Evolutionary conservation across 2,113 vertebrate species (phyloP).

Genomic region (Lagopus muta): DNA sequence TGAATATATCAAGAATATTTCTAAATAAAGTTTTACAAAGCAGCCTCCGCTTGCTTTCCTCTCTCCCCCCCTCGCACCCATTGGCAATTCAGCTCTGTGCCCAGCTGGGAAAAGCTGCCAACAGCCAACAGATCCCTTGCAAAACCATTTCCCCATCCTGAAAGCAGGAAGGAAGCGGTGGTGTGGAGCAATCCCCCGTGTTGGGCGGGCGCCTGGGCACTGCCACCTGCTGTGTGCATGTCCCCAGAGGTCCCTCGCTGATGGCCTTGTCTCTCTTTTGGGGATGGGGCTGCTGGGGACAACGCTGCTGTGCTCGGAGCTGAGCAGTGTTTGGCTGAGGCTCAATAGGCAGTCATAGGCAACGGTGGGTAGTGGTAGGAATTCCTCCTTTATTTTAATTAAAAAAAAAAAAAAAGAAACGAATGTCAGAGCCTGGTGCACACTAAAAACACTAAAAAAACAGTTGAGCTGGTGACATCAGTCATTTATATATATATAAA

Average conservation of each 20-base stretch:
- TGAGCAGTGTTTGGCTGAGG: rapidly evolving
- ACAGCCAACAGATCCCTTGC: not conserved
- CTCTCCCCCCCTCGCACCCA: not conserved
- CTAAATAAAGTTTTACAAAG: conserved; percentile 88
- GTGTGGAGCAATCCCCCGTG: conserved; percentile 24
- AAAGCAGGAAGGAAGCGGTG: conserved; percentile 62
- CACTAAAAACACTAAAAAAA: not conserved
- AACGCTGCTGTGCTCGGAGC: not conserved
- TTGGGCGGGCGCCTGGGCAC: rapidly evolving
- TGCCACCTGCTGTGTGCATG: not conserved
- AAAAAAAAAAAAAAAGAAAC: not conserved
- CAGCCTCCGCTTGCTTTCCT: conserved; percentile 41
- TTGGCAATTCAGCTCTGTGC: rapidly evolving
- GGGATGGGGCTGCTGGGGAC: not conserved
- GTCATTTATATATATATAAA: not conserved
- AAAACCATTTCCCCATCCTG: not conserved
- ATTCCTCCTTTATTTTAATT: too few species aligned
- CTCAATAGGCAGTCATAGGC: not conserved
- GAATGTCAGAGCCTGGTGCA: not conserved
- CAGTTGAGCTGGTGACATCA: not conserved
- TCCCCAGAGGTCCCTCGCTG: not conserved
- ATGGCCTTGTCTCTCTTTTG: not conserved
- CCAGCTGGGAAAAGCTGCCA: not conserved
- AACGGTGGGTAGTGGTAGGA: too few species aligned
- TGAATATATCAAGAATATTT: conserved; percentile 89